phyloP scores from a whole-genome alignment of 2,113 vertebrate species.

The Chloroceryle aenea region DNA sequence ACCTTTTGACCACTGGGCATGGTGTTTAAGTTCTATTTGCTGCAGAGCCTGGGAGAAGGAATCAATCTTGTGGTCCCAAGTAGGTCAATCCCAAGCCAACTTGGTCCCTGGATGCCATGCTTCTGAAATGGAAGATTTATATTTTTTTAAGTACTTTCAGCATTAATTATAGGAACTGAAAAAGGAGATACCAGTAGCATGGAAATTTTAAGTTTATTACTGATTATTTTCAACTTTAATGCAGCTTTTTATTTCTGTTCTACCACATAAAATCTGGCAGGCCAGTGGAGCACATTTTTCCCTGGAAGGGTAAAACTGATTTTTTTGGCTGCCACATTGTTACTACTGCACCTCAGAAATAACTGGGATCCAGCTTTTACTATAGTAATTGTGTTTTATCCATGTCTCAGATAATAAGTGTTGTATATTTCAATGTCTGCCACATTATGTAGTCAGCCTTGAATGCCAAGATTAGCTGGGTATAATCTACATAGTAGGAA shows the following conservation, averaged over 20 bases:
- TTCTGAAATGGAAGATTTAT: neutral
- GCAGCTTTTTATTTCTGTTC: neutral
- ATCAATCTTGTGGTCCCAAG: neutral
- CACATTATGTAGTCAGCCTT: neutral
- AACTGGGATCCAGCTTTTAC: neutral
- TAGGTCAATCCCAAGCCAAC: neutral
- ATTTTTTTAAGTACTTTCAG: neutral
- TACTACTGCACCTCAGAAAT: neutral
- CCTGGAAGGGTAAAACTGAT: neutral
- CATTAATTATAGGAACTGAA: neutral
- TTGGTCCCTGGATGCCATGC: neutral
- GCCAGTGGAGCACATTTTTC: neutral
- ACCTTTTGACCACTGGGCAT: neutral
- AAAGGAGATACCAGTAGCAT: neutral
- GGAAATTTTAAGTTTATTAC: neutral
- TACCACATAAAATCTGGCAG: neutral
- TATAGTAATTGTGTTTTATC: neutral
- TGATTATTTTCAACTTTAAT: neutral
- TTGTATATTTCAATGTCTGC: neutral
- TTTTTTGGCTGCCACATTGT: neutral
- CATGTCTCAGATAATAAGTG: neutral
- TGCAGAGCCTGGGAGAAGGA: neutral
- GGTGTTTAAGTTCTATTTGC: neutral
- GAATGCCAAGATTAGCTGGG: neutral
- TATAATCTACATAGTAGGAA: neutral